Evolutionary conservation across 92 coral and sea anemone species (phyloP).

Genomic region (Parazoanthus atlanticus): DNA sequence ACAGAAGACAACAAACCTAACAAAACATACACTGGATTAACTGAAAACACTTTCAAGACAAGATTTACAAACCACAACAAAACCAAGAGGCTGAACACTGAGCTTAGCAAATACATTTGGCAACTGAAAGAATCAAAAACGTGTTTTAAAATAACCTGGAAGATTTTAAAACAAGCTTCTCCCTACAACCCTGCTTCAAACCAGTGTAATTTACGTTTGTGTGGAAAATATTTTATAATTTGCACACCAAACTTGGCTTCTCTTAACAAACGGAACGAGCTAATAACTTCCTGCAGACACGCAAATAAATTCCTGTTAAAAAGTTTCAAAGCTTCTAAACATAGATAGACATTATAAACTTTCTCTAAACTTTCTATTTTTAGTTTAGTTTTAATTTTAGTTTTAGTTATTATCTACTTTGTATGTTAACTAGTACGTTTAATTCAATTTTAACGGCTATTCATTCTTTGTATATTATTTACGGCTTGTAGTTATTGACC

Average conservation of each 20-base stretch:
- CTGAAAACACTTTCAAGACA: slow-evolving; percentile 48
- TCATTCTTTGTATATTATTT: slow-evolving; percentile 23
- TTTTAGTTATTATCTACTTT: slow-evolving; percentile 17
- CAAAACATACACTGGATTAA: slow-evolving; percentile 39
- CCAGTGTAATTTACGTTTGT: slow-evolving; percentile 58
- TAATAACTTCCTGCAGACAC: slow-evolving; percentile 44
- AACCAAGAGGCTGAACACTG: slow-evolving; percentile 45
- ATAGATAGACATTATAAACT: slow-evolving; percentile 20
- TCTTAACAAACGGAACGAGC: slow-evolving; percentile 47
- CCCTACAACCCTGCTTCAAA: slow-evolving; percentile 50
- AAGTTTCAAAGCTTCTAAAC: slow-evolving; percentile 9
- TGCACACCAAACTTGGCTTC: slow-evolving; percentile 43
- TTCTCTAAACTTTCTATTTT: neutral
- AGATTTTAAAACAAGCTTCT: slow-evolving; percentile 33
- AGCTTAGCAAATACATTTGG: slow-evolving; percentile 61
- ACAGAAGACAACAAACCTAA: slow-evolving; percentile 35
- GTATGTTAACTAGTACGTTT: slow-evolving; percentile 12
- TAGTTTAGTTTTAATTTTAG: slow-evolving; percentile 17
- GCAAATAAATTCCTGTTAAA: slow-evolving; percentile 45
- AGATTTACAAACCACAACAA: slow-evolving; percentile 44
- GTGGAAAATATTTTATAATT: slow-evolving; percentile 60
- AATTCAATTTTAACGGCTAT: slow-evolving; percentile 26
- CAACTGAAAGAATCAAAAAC: slow-evolving; percentile 25
- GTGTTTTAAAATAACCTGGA: slow-evolving; percentile 51
- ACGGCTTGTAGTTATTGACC: slow-evolving; percentile 13